A percentile compares a stretch with the other conserved stretches of the same genome.
Evolutionary conservation across 2,888 invertebrate species (phyloP).

Genomic region (Microplitis manilae): DNA sequence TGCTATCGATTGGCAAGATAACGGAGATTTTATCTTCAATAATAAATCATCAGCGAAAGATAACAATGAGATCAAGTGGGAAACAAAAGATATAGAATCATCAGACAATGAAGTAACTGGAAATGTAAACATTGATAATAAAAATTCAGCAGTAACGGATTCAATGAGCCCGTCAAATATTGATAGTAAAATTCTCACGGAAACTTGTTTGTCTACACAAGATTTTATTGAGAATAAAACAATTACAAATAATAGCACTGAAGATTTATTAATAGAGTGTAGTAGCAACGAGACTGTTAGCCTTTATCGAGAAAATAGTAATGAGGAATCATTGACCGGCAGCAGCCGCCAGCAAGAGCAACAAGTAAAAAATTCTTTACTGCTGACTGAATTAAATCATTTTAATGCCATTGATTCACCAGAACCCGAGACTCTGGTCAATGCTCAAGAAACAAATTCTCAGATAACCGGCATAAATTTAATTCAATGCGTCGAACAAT

Average conservation of each 20-base stretch:
- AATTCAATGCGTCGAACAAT: background rate
- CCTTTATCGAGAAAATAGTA: background rate
- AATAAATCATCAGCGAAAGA: background rate
- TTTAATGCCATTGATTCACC: background rate
- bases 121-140: background rate
- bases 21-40: constrained; percentile 27
- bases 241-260: background rate
- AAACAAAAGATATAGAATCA: background rate
- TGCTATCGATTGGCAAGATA: constrained; percentile 34
- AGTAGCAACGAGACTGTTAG: background rate
- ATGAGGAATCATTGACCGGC: constrained; percentile 1
- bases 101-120: too few species aligned
- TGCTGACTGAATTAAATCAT: background rate
- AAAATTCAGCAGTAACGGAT: background rate
- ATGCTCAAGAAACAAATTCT: background rate
- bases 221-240: background rate
- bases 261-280: background rate
- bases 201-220: background rate
- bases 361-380: background rate
- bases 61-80: constrained; percentile 20
- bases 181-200: background rate
- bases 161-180: too few species aligned
- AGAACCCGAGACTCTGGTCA: background rate
- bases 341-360: background rate
- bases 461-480: background rate